Base-by-base conservation (phyloP, 2,113 vertebrate species). In the Carassius gibelio region DNA sequence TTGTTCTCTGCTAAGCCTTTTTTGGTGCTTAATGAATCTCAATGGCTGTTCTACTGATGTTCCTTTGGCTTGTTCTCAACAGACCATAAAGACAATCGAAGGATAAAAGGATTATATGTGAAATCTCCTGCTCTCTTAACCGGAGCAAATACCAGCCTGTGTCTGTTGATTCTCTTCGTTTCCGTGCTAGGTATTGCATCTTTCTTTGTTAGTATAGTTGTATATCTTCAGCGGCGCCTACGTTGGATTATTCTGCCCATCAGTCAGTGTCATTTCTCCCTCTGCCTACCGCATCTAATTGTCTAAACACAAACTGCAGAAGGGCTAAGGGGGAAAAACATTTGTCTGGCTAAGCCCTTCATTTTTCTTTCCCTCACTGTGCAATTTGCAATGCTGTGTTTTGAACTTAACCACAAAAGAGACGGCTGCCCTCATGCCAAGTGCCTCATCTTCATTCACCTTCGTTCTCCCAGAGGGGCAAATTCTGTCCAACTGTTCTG, bases 21-120 rank as follows among this genome's bases (percentile, higher is more conserved):
- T 62, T 68, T 42, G 42, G 38, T 81, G 61, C 64, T 30, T 48
- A 68, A 50, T 75, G 52, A 84, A 66, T 42, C 36, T 52, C 82
- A 88, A 84, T 86, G 74, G 71, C 57, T 81, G 77, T 84, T 81
- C 87, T 42, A 84, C 71, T 82, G 77, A 86, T 86, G 77, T 86
- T 81, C 5, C 64, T 30, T 72, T 52, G 30, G 23, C 48, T 36
- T 59, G 30, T 52, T 3, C 4, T 66, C 57, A 26, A 50, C 61
- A 74, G 26, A 52, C 14, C 45, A 61, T 61, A 82, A 62, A 72
- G 80, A 74, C 61, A 84, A 81, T 81, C n/a, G 34, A 62, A 30
- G 15, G 19, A 66, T 62, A 64, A n/a, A 21, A 23, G 50, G 66
- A 80, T 86, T 77, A 26, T 4, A 57, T 76, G 76, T 75, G 80